phyloP scores from a whole-genome alignment of 2,888 invertebrate genomes.

The Spialia ferax region DNA sequence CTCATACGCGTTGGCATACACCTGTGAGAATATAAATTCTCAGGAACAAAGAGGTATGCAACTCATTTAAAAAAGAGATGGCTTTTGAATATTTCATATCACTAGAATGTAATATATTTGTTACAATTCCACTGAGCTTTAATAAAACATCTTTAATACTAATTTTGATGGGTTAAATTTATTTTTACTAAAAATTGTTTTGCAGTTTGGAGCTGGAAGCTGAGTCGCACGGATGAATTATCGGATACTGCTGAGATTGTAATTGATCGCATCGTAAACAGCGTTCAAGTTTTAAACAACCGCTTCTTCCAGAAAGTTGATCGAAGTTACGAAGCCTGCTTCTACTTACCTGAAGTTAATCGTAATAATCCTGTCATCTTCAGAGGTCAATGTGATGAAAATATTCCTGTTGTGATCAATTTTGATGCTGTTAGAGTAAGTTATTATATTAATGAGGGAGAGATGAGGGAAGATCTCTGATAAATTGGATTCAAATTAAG shows the following conservation, averaged over 20 bases:
- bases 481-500: no score
- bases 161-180: background rate
- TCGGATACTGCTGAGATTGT: background rate
- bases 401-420: slow-evolving; percentile 52
- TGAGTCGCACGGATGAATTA: background rate
- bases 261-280: background rate
- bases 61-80: no score
- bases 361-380: slow-evolving; percentile 40
- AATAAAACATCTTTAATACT: background rate
- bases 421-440: slow-evolving; percentile 55
- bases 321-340: slow-evolving; percentile 63
- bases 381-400: background rate
- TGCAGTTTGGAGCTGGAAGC: background rate
- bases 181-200: background rate
- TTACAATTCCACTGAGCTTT: no score
- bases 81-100: no score
- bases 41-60: background rate
- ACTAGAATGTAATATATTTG: no score
- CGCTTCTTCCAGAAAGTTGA: slow-evolving; percentile 40
- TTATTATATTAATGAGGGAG: background rate
- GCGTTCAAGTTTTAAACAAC: background rate
- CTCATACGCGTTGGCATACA: background rate
- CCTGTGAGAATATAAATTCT: background rate
- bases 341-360: slow-evolving; percentile 61
- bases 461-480: no score